These are phyloP conservation scores for Sarcophaga peregrina DNA, from an alignment of 1,140 invertebrate genomes.

Conservation along the genomic window DNA sequence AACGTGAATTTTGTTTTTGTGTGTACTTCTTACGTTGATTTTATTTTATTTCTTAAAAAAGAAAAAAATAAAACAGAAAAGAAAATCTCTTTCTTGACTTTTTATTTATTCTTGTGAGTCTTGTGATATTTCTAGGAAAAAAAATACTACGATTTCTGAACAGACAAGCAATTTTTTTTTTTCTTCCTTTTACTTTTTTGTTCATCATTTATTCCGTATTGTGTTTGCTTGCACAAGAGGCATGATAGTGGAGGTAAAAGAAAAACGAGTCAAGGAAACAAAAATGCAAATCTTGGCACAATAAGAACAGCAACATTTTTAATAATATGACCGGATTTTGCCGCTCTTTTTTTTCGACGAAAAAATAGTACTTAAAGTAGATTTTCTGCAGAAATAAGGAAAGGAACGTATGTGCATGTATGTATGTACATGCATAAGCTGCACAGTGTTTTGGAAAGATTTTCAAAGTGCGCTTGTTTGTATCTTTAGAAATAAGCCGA, in stretches of 20 bases:
- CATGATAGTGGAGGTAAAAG: neutral
- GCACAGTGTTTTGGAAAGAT: no score
- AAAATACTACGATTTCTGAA: neutral
- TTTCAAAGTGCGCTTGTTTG: no score
- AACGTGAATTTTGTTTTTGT: slow-evolving; percentile 9
- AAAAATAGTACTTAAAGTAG: neutral
- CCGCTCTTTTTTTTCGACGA: neutral
- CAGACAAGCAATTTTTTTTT: neutral
- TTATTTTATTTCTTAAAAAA: neutral
- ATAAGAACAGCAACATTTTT: neutral
- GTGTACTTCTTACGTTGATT: neutral
- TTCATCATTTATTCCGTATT: neutral
- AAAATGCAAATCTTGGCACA: slow-evolving; percentile 3
- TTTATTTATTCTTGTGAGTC: neutral
- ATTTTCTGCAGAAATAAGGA: neutral
- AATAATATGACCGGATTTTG: neutral
- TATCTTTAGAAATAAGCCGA: no score
- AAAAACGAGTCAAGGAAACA: no score
- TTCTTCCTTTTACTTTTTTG: neutral
- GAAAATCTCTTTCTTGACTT: neutral
- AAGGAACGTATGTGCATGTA: no score
- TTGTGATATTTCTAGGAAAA: slow-evolving; percentile 25
- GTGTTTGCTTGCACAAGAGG: neutral
- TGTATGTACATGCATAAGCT: no score
- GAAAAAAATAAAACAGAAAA: no score